phyloP scores from a whole-genome alignment of 2,113 vertebrate species.

The Calidris pugnax region DNA sequence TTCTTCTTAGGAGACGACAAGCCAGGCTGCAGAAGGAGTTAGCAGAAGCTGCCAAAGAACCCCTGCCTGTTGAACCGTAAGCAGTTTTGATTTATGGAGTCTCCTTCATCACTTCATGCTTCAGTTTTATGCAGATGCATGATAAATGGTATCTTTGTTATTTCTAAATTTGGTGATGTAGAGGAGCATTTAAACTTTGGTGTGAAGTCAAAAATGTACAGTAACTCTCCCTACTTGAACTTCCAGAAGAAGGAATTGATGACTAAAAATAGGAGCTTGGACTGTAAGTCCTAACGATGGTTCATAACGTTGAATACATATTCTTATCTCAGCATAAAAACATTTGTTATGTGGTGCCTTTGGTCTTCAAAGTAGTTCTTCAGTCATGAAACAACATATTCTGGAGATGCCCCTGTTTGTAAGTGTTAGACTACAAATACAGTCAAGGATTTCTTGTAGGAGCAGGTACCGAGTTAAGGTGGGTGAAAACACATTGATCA shows the following conservation, averaged over 20 bases:
- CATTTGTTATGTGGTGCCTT: not conserved
- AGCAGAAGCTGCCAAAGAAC: slow-evolving; percentile 96
- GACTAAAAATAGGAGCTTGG: not conserved
- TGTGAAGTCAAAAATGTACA: not conserved
- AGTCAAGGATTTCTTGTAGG: not conserved
- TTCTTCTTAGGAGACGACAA: slow-evolving; percentile 83
- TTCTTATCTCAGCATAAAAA: not conserved
- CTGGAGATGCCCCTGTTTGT: not conserved
- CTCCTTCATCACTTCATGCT: not conserved
- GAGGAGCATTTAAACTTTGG: not conserved
- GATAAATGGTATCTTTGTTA: not conserved
- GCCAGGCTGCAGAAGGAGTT: slow-evolving; percentile 95
- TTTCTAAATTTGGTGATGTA: not conserved
- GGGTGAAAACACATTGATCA: not conserved
- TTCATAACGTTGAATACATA: not conserved
- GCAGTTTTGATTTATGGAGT: slow-evolving; percentile 51
- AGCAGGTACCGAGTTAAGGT: not conserved
- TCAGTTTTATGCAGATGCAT: not conserved
- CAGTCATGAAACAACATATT: not conserved
- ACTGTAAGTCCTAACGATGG: not conserved
- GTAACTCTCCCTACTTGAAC: not conserved
- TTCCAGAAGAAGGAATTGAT: not conserved
- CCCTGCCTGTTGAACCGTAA: slow-evolving; percentile 91
- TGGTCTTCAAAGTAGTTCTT: not conserved
- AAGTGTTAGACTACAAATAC: not conserved